A percentile compares a stretch with the other conserved stretches of the same genome.
Conservation (phyloP, 2,797 vertebrate genomes). For the Alauda arvensis region DNA sequence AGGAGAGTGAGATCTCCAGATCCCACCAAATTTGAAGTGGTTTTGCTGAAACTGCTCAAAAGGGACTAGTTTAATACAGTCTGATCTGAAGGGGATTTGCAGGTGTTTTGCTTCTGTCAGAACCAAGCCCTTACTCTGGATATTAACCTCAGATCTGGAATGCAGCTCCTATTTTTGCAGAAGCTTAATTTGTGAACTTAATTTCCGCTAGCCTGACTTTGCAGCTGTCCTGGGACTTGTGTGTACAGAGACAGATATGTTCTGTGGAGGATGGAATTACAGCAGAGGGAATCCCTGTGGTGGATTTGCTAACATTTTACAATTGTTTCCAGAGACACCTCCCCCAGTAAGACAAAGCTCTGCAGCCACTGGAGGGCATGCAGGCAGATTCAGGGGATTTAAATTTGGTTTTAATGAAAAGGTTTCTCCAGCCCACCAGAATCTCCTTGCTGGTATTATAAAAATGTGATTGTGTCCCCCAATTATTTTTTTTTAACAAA, state of each 20-base stretch:
- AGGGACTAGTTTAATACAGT: not conserved
- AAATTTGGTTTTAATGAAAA: not conserved
- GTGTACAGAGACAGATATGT: constrained; percentile 50
- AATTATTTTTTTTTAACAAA: not conserved
- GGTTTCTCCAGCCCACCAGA: not conserved
- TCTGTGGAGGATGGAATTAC: constrained; percentile 57
- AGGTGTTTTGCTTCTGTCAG: constrained; percentile 56
- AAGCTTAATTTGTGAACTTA: constrained; percentile 62
- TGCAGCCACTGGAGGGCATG: constrained; percentile 29
- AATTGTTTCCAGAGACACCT: constrained; percentile 41
- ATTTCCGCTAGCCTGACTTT: constrained; percentile 58
- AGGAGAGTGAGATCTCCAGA: not conserved
- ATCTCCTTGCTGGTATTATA: not conserved
- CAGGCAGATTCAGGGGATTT: not conserved
- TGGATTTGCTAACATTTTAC: constrained; percentile 53
- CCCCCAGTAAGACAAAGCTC: not conserved
- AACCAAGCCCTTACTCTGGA: constrained; percentile 17
- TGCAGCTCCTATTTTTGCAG: constrained; percentile 59
- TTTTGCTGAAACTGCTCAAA: not conserved
- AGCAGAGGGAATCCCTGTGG: constrained; percentile 57
- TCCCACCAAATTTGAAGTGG: not conserved
- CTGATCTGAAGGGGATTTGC: constrained; percentile 12
- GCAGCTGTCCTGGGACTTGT: constrained; percentile 60
- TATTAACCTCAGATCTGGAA: constrained; percentile 54
- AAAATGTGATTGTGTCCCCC: not conserved